Evolutionary conservation across 2,113 vertebrate species (phyloP), one percentile per base, ranked within the genome.

Genomic region (Emydura subglobosa): DNA sequence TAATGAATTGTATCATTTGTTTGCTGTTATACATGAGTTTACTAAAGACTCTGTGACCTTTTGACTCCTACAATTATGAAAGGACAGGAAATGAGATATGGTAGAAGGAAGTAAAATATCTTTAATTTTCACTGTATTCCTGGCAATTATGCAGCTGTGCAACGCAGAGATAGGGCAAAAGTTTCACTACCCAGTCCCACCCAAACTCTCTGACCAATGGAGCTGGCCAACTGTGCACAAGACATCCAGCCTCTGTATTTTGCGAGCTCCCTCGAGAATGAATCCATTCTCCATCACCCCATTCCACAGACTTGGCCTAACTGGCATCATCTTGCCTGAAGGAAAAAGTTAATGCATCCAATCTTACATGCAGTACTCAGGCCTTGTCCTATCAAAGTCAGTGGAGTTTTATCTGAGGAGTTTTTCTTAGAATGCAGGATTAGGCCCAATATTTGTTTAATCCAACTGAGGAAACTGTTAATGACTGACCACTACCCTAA

Each of bases 1-100:
- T 17, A 61, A 82, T 44, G 27, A 83, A 29, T 29, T 72, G 80
- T 27, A 57, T 72, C 44, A 34, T 55, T 86, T 79, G n/a, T 68
- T 68, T 95, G 65, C 80, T 80, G 34, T 68, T 85, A 25, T 1
- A 25, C 2, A 21, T 16, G 51, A 42, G 47, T 54, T 86, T 78
- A 87, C 59, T 87, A 74, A 5, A 87, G 68, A 93, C 11, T 31
- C 57, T 29, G 10, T 93, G 89, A 93, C 59, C 87, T 96, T 94
- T 79, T 55, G 81, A 50, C 54, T 97, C 16, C 24, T 4, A 39
- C 84, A 86, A 88, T 84, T 76, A 0, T 24, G 39, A 61, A 53
- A 93, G 93, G n/a, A 44, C 27, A 96, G 85, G 68, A 95, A 96
- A 79, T 34, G 14, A 90, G 42, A 91, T 74, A 72, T 39, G 14